A percentile compares a stretch with the other conserved stretches of the same genome.
These are phyloP conservation scores for Porites lobata DNA, from an alignment of 92 coral and sea anemone species.

Conservation along the genomic window DNA sequence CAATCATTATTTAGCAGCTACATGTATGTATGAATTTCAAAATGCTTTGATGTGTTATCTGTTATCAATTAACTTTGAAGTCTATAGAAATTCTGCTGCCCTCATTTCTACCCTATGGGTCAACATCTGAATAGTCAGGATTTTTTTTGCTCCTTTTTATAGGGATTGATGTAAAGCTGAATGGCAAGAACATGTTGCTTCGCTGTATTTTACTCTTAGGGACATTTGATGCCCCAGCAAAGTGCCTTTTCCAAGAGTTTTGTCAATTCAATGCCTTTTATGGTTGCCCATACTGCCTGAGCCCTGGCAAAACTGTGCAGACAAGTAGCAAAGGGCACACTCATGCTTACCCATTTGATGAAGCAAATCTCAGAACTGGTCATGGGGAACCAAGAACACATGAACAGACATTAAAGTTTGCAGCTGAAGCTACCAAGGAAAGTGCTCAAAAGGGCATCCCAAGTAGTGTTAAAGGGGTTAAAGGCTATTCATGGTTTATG, in stretches of 20 bases:
- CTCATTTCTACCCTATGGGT: no score
- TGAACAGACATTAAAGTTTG: conserved; percentile 65
- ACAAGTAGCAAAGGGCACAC: conserved; percentile 60
- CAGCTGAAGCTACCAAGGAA: conserved; percentile 57
- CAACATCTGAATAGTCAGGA: no score
- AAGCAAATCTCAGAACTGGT: conserved; percentile 37
- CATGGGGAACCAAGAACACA: conserved; percentile 60
- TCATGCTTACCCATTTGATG: conserved; percentile 62
- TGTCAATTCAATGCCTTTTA: conserved; percentile 60
- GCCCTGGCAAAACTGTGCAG: conserved; percentile 58
- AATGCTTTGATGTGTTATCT: no score
- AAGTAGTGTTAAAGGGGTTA: conserved; percentile 58
- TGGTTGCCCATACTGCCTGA: conserved; percentile 65
- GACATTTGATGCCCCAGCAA: conserved; percentile 72
- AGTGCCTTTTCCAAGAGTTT: conserved; percentile 64
- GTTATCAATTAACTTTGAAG: no score
- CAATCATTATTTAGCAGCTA: no score
- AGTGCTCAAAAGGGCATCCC: conserved; percentile 26
- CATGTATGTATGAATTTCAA: no score
- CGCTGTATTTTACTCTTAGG: conserved; percentile 57
- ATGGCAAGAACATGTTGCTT: background rate
- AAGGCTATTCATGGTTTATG: conserved; percentile 59
- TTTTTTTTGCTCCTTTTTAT: background rate
- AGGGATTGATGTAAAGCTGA: conserved; percentile 32
- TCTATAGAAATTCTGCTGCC: no score